phyloP scores from a whole-genome alignment of 2,888 invertebrate species.

The Phortica magna region DNA sequence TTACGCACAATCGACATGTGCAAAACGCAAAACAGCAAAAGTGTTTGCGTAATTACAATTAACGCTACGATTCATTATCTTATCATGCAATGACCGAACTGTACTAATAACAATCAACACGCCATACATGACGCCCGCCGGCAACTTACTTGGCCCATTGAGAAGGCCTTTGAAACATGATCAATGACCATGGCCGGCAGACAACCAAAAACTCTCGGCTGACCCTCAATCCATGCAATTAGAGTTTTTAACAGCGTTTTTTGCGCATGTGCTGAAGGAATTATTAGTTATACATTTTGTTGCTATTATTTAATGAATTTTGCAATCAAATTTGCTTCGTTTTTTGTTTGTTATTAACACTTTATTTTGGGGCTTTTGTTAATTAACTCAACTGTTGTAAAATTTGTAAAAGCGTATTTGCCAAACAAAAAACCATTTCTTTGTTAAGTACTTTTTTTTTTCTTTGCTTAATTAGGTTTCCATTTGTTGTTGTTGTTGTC shows the following conservation, averaged over 20 bases:
- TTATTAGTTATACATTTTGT: not conserved
- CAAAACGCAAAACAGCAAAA: not conserved
- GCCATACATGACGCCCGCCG: not conserved
- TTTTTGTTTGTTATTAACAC: not conserved
- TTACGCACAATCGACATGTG: too few relatives aligned
- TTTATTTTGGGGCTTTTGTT: not conserved
- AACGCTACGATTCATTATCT: not conserved
- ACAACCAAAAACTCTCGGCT: not conserved
- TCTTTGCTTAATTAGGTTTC: slow-evolving; percentile 18
- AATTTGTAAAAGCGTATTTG: too few relatives aligned
- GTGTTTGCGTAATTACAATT: not conserved
- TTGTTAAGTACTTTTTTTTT: not conserved
- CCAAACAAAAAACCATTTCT: not conserved
- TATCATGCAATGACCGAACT: not conserved
- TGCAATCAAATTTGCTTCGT: not conserved
- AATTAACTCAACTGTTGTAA: not conserved
- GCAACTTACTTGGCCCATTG: not conserved
- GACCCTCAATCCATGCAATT: not conserved
- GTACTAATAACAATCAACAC: not conserved
- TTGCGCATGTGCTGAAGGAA: not conserved
- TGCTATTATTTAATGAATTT: not conserved
- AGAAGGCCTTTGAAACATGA: not conserved
- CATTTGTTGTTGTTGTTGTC: not conserved
- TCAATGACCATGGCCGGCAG: not conserved
- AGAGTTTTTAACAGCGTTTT: not conserved